phyloP scores from a whole-genome alignment of 2,113 vertebrate genomes.

The Poecile atricapillus region DNA sequence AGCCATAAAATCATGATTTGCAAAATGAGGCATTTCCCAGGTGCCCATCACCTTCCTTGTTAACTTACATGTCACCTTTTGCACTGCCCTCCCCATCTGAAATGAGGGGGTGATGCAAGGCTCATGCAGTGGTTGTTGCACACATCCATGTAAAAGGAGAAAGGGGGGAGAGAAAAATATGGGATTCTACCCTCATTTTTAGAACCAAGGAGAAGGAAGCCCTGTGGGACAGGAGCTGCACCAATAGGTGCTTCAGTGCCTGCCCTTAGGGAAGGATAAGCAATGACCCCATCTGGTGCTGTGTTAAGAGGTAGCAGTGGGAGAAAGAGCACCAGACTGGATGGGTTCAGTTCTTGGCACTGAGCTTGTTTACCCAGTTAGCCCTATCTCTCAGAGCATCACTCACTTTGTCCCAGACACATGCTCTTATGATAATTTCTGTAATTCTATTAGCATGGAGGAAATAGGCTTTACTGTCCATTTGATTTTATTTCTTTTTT shows the following conservation, averaged over 20 bases:
- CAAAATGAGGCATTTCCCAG: background rate
- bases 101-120: fast-evolving
- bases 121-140: background rate
- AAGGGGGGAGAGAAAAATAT: background rate
- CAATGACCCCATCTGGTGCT: background rate
- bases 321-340: background rate
- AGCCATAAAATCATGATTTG: background rate
- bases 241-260: background rate
- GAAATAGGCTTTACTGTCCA: constrained; percentile 47
- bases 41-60: background rate
- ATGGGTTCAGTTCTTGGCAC: background rate
- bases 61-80: background rate
- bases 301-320: background rate
- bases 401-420: constrained; percentile 20
- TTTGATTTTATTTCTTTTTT: constrained; percentile 23
- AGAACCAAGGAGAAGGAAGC: background rate
- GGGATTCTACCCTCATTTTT: background rate
- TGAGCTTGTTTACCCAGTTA: constrained; percentile 36
- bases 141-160: background rate
- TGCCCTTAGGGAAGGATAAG: background rate
- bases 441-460: constrained; percentile 51
- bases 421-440: constrained; percentile 54
- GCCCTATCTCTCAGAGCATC: background rate
- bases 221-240: background rate
- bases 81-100: background rate